A percentile compares a stretch with the other conserved stretches of the same genome.
These are phyloP conservation scores for Harpegnathos saltator DNA, from an alignment of 1,140 invertebrate species.

Conservation along the genomic window DNA sequence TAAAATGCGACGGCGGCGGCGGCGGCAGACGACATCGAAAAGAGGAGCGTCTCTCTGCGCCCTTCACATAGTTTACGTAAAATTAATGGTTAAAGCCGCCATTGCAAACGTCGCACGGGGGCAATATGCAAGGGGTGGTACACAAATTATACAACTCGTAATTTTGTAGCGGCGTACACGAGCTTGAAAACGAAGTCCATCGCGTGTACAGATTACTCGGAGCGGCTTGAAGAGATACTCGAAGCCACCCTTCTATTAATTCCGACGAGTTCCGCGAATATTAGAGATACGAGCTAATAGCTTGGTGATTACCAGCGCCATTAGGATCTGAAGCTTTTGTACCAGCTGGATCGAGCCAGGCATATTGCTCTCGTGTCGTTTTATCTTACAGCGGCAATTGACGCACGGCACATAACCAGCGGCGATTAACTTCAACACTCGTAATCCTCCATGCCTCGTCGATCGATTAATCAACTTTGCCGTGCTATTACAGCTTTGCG, in stretches of 20 bases:
- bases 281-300: slow-evolving; percentile 2
- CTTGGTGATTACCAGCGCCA: neutral
- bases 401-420: neutral
- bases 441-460: neutral
- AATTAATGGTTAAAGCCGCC: too few species aligned
- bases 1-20: too few species aligned
- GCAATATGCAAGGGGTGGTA: too few species aligned
- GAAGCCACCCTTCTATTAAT: slow-evolving; percentile 17
- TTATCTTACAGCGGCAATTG: neutral
- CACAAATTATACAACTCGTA: neutral
- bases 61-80: too few species aligned
- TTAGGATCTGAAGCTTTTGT: neutral
- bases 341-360: neutral
- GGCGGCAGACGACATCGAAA: too few species aligned
- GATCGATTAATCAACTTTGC: neutral
- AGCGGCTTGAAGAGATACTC: neutral
- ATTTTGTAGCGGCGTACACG: neutral
- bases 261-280: slow-evolving; percentile 10
- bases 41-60: too few species aligned
- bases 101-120: too few species aligned
- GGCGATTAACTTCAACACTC: neutral
- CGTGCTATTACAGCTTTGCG: neutral
- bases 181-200: neutral
- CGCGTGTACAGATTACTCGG: neutral
- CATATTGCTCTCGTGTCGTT: neutral